These are phyloP conservation scores for Rotaria sp. DNA, from an alignment of 2,888 invertebrate species.

Conservation along the genomic window DNA sequence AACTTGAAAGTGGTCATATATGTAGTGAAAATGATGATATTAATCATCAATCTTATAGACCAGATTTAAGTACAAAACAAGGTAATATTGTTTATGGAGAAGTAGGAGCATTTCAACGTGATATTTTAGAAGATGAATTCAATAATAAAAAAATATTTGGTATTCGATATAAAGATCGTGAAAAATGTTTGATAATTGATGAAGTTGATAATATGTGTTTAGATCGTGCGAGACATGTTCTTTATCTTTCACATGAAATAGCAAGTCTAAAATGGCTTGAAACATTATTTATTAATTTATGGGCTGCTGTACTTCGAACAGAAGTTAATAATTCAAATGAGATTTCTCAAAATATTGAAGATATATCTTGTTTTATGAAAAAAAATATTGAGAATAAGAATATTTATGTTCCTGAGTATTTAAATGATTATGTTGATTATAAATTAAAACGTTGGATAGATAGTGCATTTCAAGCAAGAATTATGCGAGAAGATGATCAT, in stretches of 20 bases:
- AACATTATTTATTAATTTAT: not conserved
- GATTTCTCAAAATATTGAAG: not conserved
- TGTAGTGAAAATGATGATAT: not conserved
- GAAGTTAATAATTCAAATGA: not conserved
- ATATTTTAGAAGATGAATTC: constrained; percentile 10
- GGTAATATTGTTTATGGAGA: constrained; percentile 14
- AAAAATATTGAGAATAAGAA: not conserved
- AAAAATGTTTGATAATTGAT: not conserved
- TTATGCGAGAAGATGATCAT: constrained; percentile 21
- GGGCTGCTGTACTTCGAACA: not conserved
- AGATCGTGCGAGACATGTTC: constrained; percentile 1
- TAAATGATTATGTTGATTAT: not conserved
- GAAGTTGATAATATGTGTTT: constrained; percentile 29
- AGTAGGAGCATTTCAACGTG: not conserved
- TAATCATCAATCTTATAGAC: not conserved
- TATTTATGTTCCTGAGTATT: not conserved
- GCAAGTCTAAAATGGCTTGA: not conserved
- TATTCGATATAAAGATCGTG: not conserved
- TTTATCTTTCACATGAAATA: constrained; percentile 20
- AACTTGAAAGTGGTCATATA: not conserved
- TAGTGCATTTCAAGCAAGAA: constrained; percentile 7
- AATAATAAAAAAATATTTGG: not conserved
- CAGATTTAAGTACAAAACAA: not conserved
- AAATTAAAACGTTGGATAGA: not conserved
- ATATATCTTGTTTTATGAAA: not conserved